Percentiles rank a stretch among this genome's conserved stretches.
Conservation (phyloP, 2,113 vertebrate species). For the Cygnus atratus region DNA sequence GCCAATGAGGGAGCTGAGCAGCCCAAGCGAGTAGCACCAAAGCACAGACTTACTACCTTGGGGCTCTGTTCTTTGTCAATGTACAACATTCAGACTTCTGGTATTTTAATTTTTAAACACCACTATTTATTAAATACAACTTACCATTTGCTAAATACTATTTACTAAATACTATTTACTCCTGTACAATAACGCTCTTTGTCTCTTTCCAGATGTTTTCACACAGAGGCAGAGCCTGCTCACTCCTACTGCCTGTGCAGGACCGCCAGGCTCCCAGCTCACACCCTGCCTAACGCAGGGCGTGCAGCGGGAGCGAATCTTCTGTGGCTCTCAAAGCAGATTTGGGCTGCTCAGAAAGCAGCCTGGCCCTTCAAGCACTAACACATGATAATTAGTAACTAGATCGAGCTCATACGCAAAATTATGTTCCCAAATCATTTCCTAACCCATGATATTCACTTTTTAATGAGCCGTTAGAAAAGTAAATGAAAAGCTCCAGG, state of each 20-base stretch:
- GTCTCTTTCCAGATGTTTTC: not conserved
- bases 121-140: not conserved
- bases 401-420: not conserved
- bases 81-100: not conserved
- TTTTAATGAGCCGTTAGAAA: constrained; percentile 22
- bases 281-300: no score
- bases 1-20: not conserved
- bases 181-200: not conserved
- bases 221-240: not conserved
- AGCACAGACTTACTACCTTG: not conserved
- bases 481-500: constrained; percentile 29
- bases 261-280: not conserved
- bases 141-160: not conserved
- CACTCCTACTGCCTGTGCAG: not conserved
- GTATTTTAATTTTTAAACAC: not conserved
- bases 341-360: not conserved
- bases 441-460: not conserved
- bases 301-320: not conserved
- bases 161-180: not conserved
- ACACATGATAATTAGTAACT: not conserved
- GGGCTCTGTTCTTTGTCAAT: not conserved
- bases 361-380: not conserved
- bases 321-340: not conserved
- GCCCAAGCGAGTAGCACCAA: not conserved
- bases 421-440: not conserved